Conservation (phyloP, 2,888 invertebrate species). For the Xanthorhoe designata region DNA sequence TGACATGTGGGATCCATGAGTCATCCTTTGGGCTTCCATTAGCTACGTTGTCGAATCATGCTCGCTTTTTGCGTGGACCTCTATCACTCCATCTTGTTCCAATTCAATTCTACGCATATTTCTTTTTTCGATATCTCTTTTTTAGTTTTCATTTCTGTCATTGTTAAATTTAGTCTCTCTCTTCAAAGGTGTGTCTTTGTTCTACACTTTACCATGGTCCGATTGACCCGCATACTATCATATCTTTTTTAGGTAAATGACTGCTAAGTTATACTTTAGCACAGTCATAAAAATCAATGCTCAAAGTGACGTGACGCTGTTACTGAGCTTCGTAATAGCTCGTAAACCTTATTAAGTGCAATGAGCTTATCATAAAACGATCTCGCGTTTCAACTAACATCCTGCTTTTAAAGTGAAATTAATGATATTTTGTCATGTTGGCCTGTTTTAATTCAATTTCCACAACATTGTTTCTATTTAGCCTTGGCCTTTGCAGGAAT, state of each 20-base stretch:
- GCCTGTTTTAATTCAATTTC: conserved; percentile 46
- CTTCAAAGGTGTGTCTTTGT: background rate
- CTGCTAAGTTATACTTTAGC: conserved; percentile 18
- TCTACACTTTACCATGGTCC: background rate
- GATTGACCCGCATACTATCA: conserved; percentile 8
- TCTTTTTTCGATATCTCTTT: conserved; percentile 10
- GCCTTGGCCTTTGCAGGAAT: conserved; percentile 32
- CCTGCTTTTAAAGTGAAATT: conserved; percentile 72
- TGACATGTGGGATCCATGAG: conserved; percentile 73
- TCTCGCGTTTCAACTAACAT: conserved; percentile 62
- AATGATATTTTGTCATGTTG: conserved; percentile 64
- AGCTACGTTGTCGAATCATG: conserved; percentile 75
- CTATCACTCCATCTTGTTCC: conserved; percentile 52
- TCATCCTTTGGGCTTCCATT: conserved; percentile 78
- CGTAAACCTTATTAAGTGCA: conserved; percentile 55
- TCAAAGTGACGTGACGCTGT: conserved; percentile 40
- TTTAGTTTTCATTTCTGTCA: background rate
- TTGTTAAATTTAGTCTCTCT: background rate
- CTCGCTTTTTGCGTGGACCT: conserved; percentile 67
- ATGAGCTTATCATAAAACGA: conserved; percentile 58
- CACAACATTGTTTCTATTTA: conserved; percentile 32
- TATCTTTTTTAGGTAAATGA: conserved; percentile 29
- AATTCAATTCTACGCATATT: conserved; percentile 20
- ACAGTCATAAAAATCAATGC: conserved; percentile 44
- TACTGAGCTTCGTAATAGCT: conserved; percentile 48